Percentiles rank a stretch among this genome's conserved stretches.
phyloP scores from a whole-genome alignment of 2,113 vertebrate genomes.

The Tursiops truncatus region DNA sequence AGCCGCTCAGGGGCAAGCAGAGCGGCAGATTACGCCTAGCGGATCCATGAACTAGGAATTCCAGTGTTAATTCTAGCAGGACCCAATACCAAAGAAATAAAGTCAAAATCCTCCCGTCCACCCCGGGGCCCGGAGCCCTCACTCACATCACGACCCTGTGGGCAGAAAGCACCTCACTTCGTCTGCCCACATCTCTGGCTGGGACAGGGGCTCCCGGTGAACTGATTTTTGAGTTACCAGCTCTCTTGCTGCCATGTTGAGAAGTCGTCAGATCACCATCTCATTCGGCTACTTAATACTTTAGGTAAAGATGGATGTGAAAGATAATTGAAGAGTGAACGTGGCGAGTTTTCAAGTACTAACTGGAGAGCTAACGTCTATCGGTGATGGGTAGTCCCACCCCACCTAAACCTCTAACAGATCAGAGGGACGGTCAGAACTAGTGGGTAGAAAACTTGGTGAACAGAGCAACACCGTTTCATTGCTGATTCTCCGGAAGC shows the following conservation, averaged over 20 bases:
- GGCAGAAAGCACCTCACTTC: accelerated
- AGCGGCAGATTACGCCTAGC: accelerated
- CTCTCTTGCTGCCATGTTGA: not conserved
- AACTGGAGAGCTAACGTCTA: not conserved
- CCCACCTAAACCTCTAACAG: not conserved
- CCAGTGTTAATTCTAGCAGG: not conserved
- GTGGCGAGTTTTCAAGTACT: too few relatives aligned
- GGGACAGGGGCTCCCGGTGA: accelerated
- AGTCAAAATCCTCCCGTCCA: not conserved
- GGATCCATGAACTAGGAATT: accelerated
- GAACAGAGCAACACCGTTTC: too few relatives aligned
- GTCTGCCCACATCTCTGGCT: not conserved
- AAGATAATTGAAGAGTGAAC: not conserved
- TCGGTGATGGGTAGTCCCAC: accelerated
- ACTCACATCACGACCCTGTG: too few relatives aligned
- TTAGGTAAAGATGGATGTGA: not conserved
- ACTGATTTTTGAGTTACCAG: too few relatives aligned
- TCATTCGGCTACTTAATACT: not conserved
- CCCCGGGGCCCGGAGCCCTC: accelerated
- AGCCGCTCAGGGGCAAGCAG: not conserved
- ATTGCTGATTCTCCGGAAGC: not conserved
- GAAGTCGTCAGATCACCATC: not conserved
- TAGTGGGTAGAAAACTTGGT: not conserved
- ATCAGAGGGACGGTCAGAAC: not conserved
- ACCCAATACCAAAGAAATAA: too few relatives aligned